Percentiles rank a stretch among this genome's conserved stretches.
Evolutionary conservation across 2,113 vertebrate genomes (phyloP).

Genomic region (Rhinichthys klamathensis): DNA sequence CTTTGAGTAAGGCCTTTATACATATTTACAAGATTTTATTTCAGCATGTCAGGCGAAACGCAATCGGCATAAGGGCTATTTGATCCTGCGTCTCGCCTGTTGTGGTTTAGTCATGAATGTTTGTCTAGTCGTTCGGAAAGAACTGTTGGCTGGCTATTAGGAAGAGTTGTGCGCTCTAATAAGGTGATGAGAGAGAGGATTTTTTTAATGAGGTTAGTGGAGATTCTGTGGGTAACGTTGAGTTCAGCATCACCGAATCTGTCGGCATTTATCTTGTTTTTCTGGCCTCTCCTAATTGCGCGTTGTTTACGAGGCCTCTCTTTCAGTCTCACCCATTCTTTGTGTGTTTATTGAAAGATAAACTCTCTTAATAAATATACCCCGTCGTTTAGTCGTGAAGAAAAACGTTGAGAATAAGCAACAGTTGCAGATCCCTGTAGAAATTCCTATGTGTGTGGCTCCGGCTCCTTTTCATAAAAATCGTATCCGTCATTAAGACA

Average conservation of each 20-base stretch:
- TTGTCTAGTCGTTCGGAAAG: conserved; percentile 77
- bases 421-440: conserved; percentile 19
- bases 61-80: conserved; percentile 76
- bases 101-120: conserved; percentile 68
- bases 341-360: not conserved
- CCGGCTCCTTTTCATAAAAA: conserved; percentile 76
- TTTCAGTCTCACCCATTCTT: not conserved
- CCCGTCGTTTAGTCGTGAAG: conserved; percentile 58
- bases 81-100: conserved; percentile 48
- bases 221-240: conserved; percentile 58
- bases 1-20: conserved; percentile 59
- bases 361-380: not conserved
- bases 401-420: conserved; percentile 8
- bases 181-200: conserved; percentile 51
- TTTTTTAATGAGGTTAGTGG: conserved; percentile 37
- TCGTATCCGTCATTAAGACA: conserved; percentile 79
- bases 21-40: conserved; percentile 62
- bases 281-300: conserved; percentile 61
- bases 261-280: conserved; percentile 70
- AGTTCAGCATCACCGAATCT: conserved; percentile 64
- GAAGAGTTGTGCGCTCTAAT: conserved; percentile 57
- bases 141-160: conserved; percentile 61
- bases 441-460: conserved; percentile 55
- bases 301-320: not conserved
- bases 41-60: conserved; percentile 73